Percentiles rank a stretch among this genome's conserved stretches.
Conservation (phyloP, 1,140 invertebrate species). For the Heliconius congener region DNA sequence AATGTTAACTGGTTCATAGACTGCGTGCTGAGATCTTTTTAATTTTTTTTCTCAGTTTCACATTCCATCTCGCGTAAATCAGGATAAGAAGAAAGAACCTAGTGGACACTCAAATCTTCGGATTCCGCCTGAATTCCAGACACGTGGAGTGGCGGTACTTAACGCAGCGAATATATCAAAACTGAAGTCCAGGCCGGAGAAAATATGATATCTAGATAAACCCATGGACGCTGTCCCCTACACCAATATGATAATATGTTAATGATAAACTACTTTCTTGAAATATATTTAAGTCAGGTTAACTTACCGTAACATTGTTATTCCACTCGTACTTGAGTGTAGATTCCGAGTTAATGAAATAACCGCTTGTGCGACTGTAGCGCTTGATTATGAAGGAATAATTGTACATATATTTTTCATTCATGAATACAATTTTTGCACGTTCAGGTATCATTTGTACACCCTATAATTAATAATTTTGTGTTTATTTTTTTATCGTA, state of each 20-base stretch:
- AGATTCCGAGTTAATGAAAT: constrained; percentile 38
- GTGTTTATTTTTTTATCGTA: not conserved
- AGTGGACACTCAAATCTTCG: no score
- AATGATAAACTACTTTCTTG: not conserved
- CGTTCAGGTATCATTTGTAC: constrained; percentile 44
- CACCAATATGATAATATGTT: no score
- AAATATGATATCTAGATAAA: no score
- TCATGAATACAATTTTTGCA: constrained; percentile 29
- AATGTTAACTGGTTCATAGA: not conserved
- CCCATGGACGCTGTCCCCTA: no score
- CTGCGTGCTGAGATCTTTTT: no score
- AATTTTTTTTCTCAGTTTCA: no score
- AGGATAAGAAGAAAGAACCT: no score
- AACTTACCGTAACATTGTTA: constrained; percentile 53
- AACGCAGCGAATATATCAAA: no score
- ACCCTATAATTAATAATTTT: constrained; percentile 32
- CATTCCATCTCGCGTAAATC: no score
- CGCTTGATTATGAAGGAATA: constrained; percentile 29
- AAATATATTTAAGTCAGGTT: not conserved
- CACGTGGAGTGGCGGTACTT: no score
- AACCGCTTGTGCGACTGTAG: constrained; percentile 40
- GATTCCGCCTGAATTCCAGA: no score
- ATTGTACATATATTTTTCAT: constrained; percentile 45
- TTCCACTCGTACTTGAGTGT: constrained; percentile 35
- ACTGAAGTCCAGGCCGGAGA: no score